These are phyloP conservation scores for Dynastes tityus DNA, from an alignment of 2,888 invertebrate genomes.

Conservation along the genomic window DNA sequence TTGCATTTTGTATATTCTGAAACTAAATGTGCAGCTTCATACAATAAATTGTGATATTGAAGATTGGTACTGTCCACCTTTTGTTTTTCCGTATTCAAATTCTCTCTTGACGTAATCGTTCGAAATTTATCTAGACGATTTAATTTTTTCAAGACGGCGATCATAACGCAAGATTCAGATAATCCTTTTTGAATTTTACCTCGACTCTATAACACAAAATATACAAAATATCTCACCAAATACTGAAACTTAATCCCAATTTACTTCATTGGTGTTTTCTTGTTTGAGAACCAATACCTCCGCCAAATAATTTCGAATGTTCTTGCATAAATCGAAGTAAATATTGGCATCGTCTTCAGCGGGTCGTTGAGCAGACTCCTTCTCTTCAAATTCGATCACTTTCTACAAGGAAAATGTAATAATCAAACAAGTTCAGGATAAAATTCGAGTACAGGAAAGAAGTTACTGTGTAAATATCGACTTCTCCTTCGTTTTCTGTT, in stretches of 20 bases:
- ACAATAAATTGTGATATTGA: slow-evolving; percentile 92
- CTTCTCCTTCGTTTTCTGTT: slow-evolving; percentile 70
- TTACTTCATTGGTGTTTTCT: slow-evolving; percentile 74
- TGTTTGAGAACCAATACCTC: slow-evolving; percentile 81
- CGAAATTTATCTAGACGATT: slow-evolving; percentile 93
- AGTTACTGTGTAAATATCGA: slow-evolving; percentile 76
- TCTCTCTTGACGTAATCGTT: slow-evolving; percentile 87
- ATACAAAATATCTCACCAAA: slow-evolving; percentile 19
- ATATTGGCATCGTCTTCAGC: slow-evolving; percentile 79
- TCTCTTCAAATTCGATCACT: slow-evolving; percentile 82
- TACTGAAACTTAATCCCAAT: slow-evolving; percentile 49
- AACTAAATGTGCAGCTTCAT: slow-evolving; percentile 94
- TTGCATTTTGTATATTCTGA: slow-evolving; percentile 96
- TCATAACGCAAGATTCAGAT: slow-evolving; percentile 82
- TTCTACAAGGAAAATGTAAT: slow-evolving; percentile 69
- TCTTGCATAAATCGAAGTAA: slow-evolving; percentile 81
- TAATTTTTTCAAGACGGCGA: slow-evolving; percentile 90
- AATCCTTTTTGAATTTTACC: slow-evolving; percentile 79
- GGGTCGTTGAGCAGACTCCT: slow-evolving; percentile 79
- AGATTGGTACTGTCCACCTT: slow-evolving; percentile 92
- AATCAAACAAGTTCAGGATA: background rate
- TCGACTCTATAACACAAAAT: slow-evolving; percentile 69
- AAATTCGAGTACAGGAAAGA: background rate
- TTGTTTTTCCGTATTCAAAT: slow-evolving; percentile 86
- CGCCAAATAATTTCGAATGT: slow-evolving; percentile 79